These are phyloP conservation scores for Myrmophylax atrothorax DNA, from an alignment of 2,113 vertebrate species.

Conservation along the genomic window DNA sequence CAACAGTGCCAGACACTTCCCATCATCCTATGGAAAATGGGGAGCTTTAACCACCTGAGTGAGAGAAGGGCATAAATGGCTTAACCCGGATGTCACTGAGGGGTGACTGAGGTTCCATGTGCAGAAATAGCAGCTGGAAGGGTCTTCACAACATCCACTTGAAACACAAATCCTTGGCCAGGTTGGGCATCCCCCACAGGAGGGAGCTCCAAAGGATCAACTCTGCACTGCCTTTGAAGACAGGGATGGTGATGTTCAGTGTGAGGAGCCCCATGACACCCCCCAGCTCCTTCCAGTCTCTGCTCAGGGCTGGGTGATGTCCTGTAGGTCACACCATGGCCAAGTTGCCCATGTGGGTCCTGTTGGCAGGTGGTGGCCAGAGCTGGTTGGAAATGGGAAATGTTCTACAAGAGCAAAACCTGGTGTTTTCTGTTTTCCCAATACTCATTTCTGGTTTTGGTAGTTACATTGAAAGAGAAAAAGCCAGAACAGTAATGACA, in stretches of 20 bases:
- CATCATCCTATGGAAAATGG: neutral
- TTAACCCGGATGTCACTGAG: neutral
- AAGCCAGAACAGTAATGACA: neutral
- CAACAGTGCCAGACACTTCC: neutral
- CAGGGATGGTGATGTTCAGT: fast-evolving
- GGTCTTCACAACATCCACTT: neutral
- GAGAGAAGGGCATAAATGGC: neutral
- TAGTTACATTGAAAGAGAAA: neutral
- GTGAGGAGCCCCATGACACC: neutral
- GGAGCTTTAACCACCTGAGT: neutral
- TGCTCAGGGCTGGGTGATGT: neutral
- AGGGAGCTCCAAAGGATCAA: neutral
- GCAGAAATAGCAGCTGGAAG: slow-evolving; percentile 15
- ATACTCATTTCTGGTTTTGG: fast-evolving
- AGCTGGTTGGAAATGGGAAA: neutral
- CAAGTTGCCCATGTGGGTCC: fast-evolving
- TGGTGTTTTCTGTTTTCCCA: neutral
- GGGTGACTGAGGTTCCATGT: neutral
- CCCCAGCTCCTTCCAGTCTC: neutral
- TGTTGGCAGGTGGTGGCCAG: neutral
- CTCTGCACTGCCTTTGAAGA: neutral
- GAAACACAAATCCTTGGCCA: fast-evolving
- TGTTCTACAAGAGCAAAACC: neutral
- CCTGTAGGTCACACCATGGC: neutral
- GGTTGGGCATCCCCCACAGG: neutral